A percentile compares a stretch with the other conserved stretches of the same genome.
Evolutionary conservation across 2,113 vertebrate species (phyloP).

Genomic region (Hippocampus barbouri): DNA sequence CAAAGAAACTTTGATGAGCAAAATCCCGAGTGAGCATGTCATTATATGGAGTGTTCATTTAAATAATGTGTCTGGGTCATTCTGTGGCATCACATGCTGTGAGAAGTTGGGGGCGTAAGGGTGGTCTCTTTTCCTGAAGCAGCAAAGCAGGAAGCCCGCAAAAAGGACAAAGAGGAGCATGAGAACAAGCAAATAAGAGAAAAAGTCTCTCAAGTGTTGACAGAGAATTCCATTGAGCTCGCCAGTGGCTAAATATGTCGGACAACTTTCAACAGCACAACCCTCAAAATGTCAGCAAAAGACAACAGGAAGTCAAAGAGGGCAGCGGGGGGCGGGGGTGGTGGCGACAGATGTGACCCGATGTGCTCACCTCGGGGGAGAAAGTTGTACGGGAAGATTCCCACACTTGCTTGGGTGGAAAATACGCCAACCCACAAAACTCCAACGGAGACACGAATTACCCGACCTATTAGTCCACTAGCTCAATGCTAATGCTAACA

Average conservation of each 20-base stretch:
- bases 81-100: background rate
- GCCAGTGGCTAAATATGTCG: constrained; percentile 3
- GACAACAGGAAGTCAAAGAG: background rate
- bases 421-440: background rate
- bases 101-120: background rate
- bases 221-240: constrained; percentile 19
- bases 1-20: background rate
- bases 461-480: too few species aligned
- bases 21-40: background rate
- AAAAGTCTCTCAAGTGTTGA: background rate
- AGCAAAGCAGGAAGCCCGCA: background rate
- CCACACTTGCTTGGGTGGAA: constrained; percentile 32
- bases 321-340: background rate
- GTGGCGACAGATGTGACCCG: background rate
- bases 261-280: background rate
- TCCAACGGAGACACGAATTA: background rate
- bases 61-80: background rate
- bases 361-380: constrained; percentile 24
- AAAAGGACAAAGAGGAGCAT: constrained; percentile 3
- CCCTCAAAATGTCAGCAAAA: background rate
- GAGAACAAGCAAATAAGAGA: constrained; percentile 40
- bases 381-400: constrained; percentile 21
- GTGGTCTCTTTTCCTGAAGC: background rate
- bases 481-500: too few species aligned
- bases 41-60: background rate